These are phyloP conservation scores for Ennomos fuscantarius DNA, from an alignment of 2,888 invertebrate species.

Conservation along the genomic window DNA sequence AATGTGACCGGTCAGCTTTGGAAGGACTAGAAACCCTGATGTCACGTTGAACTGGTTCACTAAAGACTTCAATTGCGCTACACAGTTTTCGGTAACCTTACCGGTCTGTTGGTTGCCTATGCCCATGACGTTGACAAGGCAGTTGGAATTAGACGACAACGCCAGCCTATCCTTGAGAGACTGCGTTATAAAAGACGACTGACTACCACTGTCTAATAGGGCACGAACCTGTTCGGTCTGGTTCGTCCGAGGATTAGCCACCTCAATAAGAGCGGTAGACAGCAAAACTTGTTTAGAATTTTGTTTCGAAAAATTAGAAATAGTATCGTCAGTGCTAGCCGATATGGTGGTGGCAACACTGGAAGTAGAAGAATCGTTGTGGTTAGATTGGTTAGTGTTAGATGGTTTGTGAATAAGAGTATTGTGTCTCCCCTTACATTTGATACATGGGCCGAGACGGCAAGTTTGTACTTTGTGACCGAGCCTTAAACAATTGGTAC, in stretches of 20 bases:
- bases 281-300: background rate
- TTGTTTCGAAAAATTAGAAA: background rate
- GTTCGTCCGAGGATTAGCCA: too few species aligned
- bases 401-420: too few species aligned
- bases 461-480: too few species aligned
- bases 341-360: background rate
- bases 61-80: background rate
- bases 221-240: too few species aligned
- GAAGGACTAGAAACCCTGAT: background rate
- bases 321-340: background rate
- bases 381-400: too few species aligned
- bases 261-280: background rate
- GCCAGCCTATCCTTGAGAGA: slow-evolving; percentile 3
- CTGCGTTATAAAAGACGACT: too few species aligned
- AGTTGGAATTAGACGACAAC: too few species aligned
- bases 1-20: background rate
- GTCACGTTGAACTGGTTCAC: background rate
- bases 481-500: too few species aligned
- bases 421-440: too few species aligned
- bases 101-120: background rate
- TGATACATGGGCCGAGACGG: too few species aligned
- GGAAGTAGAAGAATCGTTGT: background rate
- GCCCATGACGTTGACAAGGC: background rate
- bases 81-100: background rate
- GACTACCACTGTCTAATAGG: too few species aligned